Evolutionary conservation across 2,797 vertebrate species (phyloP).

Genomic region (Gymnocypris eckloni): DNA sequence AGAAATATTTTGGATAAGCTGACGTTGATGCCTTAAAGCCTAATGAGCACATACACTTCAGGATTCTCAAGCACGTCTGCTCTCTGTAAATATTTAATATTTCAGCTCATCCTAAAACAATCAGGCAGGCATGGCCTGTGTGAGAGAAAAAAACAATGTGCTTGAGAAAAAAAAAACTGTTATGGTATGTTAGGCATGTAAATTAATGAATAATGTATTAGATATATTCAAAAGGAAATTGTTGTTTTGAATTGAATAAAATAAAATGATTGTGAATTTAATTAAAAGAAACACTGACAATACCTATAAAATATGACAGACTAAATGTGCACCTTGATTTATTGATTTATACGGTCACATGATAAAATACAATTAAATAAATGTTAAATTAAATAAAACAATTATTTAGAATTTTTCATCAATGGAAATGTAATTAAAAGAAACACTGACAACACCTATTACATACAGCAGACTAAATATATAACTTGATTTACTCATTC

Average conservation of each 20-base stretch:
- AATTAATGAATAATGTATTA: background rate
- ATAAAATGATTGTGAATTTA: background rate
- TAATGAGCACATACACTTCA: background rate
- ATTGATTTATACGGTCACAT: background rate
- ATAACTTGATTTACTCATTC: no score
- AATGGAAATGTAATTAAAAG: background rate
- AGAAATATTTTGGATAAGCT: conserved; percentile 37
- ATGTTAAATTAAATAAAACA: no score
- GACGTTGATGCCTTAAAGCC: conserved; percentile 28
- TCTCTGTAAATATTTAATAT: conserved; percentile 35
- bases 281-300: background rate
- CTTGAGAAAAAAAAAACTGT: background rate
- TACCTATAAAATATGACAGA: background rate
- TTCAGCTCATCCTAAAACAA: conserved; percentile 20
- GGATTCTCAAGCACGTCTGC: conserved; percentile 10
- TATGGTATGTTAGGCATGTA: background rate
- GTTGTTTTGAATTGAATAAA: background rate
- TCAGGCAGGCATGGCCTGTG: background rate
- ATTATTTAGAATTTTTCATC: no score
- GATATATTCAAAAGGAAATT: background rate
- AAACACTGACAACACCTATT: background rate
- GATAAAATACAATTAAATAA: background rate
- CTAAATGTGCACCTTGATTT: background rate
- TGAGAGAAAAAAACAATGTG: background rate
- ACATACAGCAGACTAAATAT: background rate